Percentiles rank a stretch among this genome's conserved stretches.
Evolutionary conservation across 2,888 invertebrate genomes (phyloP).

Genomic region (Mythimna pallens): DNA sequence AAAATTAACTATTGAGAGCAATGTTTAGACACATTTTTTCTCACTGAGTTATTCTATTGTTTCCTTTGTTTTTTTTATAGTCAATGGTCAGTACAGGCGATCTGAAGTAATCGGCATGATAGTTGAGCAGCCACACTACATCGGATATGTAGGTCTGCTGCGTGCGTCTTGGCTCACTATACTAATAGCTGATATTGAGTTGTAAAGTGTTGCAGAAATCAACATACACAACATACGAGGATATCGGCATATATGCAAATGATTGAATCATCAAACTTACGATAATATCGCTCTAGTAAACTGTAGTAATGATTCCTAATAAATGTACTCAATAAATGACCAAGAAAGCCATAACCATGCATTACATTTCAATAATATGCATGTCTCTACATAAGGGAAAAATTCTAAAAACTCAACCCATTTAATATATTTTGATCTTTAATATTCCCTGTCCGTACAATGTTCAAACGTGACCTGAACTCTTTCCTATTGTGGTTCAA

Average conservation of each 20-base stretch:
- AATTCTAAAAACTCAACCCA: constrained; percentile 85
- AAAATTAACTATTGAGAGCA: constrained; percentile 26
- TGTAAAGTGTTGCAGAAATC: constrained; percentile 58
- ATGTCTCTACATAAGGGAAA: constrained; percentile 71
- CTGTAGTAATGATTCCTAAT: constrained; percentile 12
- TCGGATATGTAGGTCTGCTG: constrained; percentile 81
- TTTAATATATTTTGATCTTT: constrained; percentile 80
- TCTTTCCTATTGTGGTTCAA: constrained; percentile 87
- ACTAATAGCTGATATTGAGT: constrained; percentile 63
- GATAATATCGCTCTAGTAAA: neutral
- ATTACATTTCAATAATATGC: constrained; percentile 66
- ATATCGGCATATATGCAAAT: constrained; percentile 21
- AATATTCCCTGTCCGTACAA: constrained; percentile 83
- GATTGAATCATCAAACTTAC: neutral
- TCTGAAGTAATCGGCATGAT: constrained; percentile 81
- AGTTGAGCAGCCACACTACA: constrained; percentile 79
- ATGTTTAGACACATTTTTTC: constrained; percentile 42
- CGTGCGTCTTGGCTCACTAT: constrained; percentile 68
- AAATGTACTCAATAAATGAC: constrained; percentile 39
- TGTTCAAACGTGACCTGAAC: constrained; percentile 87
- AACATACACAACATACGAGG: constrained; percentile 11
- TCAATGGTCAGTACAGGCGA: constrained; percentile 63
- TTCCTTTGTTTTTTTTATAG: constrained; percentile 57
- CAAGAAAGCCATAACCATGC: constrained; percentile 51
- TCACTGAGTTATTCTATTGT: constrained; percentile 52